Evolutionary conservation across 2,113 vertebrate species (phyloP), one percentile per base, ranked within the genome.

Genomic region (Cairina moschata): DNA sequence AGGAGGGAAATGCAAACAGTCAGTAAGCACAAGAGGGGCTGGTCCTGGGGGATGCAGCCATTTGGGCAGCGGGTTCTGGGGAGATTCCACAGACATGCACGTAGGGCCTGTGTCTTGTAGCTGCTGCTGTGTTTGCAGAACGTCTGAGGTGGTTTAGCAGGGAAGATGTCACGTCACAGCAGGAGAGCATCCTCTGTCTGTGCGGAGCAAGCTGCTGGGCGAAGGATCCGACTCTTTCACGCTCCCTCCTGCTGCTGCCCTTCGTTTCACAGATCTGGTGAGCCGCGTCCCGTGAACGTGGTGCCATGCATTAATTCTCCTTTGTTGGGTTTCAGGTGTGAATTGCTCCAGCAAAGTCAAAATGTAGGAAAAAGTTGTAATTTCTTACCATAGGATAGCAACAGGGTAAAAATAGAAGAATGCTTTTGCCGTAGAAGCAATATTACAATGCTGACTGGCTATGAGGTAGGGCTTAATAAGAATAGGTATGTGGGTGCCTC

Each of bases 211-310:
- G 63, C 31, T 55, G 15, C 60, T 32, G 72, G 46, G 25, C 34
- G 15, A 76, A 48, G 62, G 85, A 29, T 48, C 42, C 5, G 10
- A 23, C 44, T 36, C 23, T 31, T 48, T 62, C 13, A 6, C 3
- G 0, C 5, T 54, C 20, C 13, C 29, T 65, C 63, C 25, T 0
- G 0, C 65, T 8, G 17, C 52, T 46, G 5, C 15, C 13, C 26
- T 85, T 56, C 5, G 8, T 42, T 18, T 58, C 54, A 3, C 50
- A 31, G 54, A 5, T 17, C 20, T 76, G 44, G 17, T 38, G 56
- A 54, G 22, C 50, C 1, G 1, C 0, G 0, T 58, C 29, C 36
- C 10, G 21, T 55, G 66, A 42, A 31, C 11, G 1, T 0, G 4
- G 38, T 12, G 42, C 23, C 13, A 7, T 6, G 8, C 9, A 36